These are phyloP conservation scores for Hystrix cristata DNA, from an alignment of 2,113 vertebrate species.

Conservation along the genomic window DNA sequence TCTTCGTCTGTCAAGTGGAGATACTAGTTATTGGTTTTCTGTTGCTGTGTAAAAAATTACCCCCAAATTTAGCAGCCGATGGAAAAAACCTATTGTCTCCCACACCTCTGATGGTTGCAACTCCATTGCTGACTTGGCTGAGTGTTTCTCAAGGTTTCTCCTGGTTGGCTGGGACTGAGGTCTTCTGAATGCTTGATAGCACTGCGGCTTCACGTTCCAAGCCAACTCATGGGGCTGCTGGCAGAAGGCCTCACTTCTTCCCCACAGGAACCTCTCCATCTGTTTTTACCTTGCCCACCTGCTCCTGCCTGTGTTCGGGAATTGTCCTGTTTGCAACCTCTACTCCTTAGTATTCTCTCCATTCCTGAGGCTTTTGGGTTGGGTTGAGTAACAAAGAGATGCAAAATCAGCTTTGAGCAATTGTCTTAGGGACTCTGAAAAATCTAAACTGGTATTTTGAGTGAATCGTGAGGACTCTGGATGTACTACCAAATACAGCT, in stretches of 20 bases:
- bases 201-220: neutral
- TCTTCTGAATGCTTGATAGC: neutral
- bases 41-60: neutral
- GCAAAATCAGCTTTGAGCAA: slow-evolving; percentile 16
- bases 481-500: neutral
- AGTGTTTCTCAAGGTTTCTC: neutral
- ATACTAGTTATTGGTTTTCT: neutral
- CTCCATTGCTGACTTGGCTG: neutral
- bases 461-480: neutral
- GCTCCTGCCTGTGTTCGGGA: neutral
- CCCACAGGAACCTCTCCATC: neutral
- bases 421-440: neutral
- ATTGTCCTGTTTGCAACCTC: neutral
- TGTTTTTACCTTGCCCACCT: neutral
- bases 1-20: neutral
- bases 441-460: slow-evolving; percentile 49
- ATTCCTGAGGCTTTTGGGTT: neutral
- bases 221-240: neutral
- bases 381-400: slow-evolving; percentile 23
- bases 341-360: neutral
- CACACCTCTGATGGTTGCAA: neutral
- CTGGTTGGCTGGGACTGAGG: neutral
- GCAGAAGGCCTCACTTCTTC: neutral
- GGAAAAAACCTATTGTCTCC: neutral
- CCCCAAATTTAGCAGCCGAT: neutral